phyloP scores from a whole-genome alignment of 2,113 vertebrate genomes.

The Pygathrix nemaeus region DNA sequence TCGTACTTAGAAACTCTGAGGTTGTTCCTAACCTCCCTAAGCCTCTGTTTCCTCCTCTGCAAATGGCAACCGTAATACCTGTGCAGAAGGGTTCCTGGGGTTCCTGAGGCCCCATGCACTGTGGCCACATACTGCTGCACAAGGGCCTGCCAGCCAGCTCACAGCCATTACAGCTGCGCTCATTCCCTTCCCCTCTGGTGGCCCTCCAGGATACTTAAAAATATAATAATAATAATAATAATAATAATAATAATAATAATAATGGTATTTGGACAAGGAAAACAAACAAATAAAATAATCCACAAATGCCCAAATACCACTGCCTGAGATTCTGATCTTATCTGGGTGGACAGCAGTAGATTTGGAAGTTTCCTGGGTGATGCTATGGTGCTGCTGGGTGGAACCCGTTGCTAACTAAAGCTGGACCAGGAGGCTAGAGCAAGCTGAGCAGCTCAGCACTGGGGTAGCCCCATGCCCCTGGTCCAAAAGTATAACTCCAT shows the following conservation, averaged over 20 bases:
- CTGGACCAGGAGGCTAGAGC: background rate
- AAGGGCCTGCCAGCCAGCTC: too few species aligned
- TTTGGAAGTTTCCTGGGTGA: too few species aligned
- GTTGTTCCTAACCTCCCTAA: background rate
- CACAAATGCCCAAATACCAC: background rate
- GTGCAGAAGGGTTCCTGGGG: fast-evolving
- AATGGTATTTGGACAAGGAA: background rate
- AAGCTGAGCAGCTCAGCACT: background rate
- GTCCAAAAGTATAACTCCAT: fast-evolving
- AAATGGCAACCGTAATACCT: too few species aligned
- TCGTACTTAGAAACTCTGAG: background rate
- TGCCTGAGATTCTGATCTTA: background rate
- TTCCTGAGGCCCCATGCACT: too few species aligned
- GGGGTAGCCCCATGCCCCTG: fast-evolving
- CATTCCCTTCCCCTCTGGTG: fast-evolving
- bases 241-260: too few species aligned
- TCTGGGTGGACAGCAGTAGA: fast-evolving
- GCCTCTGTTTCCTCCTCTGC: background rate
- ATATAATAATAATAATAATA: too few species aligned
- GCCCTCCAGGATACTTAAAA: background rate
- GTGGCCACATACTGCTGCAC: fast-evolving
- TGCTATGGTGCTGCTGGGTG: fast-evolving
- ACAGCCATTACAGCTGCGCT: fast-evolving
- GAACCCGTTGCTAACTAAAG: background rate
- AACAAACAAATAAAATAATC: background rate